Evolutionary conservation across 2,888 invertebrate genomes (phyloP), one percentile per base, ranked within the genome.

Genomic region (Aphidoletes aphidimyza): DNA sequence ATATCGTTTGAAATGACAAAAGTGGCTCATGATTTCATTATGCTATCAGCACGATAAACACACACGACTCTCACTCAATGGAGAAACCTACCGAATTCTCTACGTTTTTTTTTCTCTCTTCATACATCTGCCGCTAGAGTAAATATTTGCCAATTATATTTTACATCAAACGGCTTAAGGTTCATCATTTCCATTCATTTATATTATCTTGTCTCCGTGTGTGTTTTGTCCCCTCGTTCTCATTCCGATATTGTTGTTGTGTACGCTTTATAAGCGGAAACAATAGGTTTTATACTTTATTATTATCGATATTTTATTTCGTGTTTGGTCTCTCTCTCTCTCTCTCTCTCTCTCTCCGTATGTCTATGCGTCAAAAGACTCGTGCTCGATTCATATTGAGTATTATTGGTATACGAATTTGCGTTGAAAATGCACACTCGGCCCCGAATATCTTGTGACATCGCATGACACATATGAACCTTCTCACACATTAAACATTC

Each of bases 141-240:
- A 81, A 81, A 81, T 81, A 81, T 81, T 81, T 81, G 81, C 81
- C 81, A 81, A 81, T 81, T 37, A 81, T 37, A 81, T 81, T 81
- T 81, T 37, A 69, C 69, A 69, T 69, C 69, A 37, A 81, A 81
- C 37, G 81, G 81, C 81, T 81, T 81, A 81, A 81, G 37, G 37
- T 81, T 81, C 81, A 69, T 69, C 69, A 69, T 69, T 69, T 69
- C 30, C 17, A 69, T 69, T 69, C 30, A 69, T 69, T 69, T 69
- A n/a, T n/a, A 69, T 69, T 69, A 69, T 69, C 69, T 69, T 26
- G 54, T 54, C 22, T 17, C 47, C 2, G 9, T 3, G 17, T 54
- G 54, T 54, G 26, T 22, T 54, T n/a, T 54, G 26, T 26, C 54
- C 54, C 26, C 22, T 26, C n/a, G n/a, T n/a, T 54, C 54, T 22